These are phyloP conservation scores for Anoplopoma fimbria DNA, from an alignment of 2,113 vertebrate genomes.

Conservation along the genomic window DNA sequence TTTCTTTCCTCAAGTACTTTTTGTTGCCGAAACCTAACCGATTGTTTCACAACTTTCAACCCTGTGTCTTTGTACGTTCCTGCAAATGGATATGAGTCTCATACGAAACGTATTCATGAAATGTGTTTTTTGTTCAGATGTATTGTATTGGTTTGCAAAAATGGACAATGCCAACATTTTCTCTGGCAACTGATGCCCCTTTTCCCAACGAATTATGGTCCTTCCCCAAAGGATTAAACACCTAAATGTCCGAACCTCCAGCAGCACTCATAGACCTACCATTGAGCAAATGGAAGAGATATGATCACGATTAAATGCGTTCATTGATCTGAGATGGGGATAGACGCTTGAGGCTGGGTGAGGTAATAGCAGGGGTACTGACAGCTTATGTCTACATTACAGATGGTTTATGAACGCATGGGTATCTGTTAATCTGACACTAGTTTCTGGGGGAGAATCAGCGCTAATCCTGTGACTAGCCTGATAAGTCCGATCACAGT, in stretches of 20 bases:
- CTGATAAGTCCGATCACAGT: conserved; percentile 79
- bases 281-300: conserved; percentile 1
- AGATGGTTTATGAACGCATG: conserved; percentile 79
- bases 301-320: neutral
- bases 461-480: conserved; percentile 83
- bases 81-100: no score
- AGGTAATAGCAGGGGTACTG: conserved; percentile 60
- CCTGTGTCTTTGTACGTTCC: no score
- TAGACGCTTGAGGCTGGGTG: conserved; percentile 41
- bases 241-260: neutral
- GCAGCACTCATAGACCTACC: neutral
- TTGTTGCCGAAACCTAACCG: no score
- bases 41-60: no score
- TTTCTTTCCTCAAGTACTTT: no score
- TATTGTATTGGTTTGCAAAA: no score
- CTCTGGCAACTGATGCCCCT: no score
- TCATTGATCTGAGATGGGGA: conserved; percentile 39
- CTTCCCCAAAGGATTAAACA: conserved; percentile 15
- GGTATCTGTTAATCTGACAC: conserved; percentile 85
- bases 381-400: conserved; percentile 83
- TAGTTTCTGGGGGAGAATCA: conserved; percentile 81
- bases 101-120: no score
- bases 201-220: no score
- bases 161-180: no score
- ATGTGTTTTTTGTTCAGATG: no score